Evolutionary conservation across 2,888 invertebrate species (phyloP).

Genomic region (Neocrepidodera transversa): DNA sequence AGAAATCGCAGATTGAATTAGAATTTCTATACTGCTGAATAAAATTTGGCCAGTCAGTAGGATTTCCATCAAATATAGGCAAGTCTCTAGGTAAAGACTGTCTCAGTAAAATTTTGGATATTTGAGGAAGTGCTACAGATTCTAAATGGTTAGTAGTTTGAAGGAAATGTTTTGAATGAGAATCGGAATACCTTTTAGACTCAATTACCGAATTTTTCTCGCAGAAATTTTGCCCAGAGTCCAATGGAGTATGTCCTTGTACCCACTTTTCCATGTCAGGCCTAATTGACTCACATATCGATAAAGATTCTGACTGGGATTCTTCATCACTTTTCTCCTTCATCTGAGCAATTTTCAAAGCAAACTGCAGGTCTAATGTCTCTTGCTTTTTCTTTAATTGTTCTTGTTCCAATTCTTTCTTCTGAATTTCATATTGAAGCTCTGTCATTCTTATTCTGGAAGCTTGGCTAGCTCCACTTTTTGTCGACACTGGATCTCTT

Average conservation of each 20-base stretch:
- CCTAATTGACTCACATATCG: not conserved
- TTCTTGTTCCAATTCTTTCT: not conserved
- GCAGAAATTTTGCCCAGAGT: not conserved
- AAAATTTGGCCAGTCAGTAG: constrained; percentile 9
- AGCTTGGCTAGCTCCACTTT: not conserved
- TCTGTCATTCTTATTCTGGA: not conserved
- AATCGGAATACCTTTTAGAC: not conserved
- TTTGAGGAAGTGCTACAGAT: not conserved
- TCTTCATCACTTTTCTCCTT: not conserved
- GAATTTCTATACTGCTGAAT: not conserved
- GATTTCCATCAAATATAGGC: constrained; percentile 2
- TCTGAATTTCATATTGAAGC: not conserved
- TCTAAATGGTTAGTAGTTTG: not conserved
- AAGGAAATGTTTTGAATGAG: too few species aligned
- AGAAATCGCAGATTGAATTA: not conserved
- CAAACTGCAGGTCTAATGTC: not conserved
- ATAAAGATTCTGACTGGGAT: not conserved
- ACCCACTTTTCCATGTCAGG: not conserved
- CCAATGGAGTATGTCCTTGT: too few species aligned
- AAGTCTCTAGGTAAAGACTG: not conserved
- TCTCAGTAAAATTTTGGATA: not conserved
- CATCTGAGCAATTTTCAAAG: not conserved
- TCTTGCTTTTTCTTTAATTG: not conserved
- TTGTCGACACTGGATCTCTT: not conserved
- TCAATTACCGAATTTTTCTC: too few species aligned